Conservation (phyloP, 2,797 vertebrate genomes). For the Naso thynnoides region DNA sequence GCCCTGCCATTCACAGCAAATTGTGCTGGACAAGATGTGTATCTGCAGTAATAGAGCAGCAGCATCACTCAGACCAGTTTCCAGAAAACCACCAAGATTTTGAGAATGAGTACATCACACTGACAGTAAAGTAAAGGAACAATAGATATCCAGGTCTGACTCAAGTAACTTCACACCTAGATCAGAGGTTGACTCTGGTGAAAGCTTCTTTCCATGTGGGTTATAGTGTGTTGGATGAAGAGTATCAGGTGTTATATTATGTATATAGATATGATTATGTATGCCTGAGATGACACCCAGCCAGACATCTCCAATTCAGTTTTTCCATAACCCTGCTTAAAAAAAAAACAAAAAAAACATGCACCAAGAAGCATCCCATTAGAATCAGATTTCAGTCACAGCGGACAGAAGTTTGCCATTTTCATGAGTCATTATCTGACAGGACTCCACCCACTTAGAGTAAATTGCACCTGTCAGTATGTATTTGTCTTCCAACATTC, state of each 20-base stretch:
- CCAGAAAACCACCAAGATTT: slow-evolving; percentile 6
- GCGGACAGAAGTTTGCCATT: not conserved
- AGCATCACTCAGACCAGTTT: not conserved
- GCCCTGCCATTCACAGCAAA: slow-evolving; percentile 2
- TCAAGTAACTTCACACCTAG: not conserved
- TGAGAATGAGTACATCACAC: not conserved
- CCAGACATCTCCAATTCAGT: not conserved
- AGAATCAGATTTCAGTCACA: slow-evolving; percentile 4
- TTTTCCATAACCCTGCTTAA: not conserved
- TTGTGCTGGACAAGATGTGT: slow-evolving; percentile 13
- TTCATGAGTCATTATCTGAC: not conserved
- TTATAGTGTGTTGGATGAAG: not conserved
- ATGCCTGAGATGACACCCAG: not conserved
- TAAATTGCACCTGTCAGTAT: not conserved
- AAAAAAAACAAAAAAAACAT: no score
- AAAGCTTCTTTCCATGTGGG: not conserved
- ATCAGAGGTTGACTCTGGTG: not conserved
- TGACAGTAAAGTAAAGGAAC: not conserved
- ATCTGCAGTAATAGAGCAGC: slow-evolving; percentile 37
- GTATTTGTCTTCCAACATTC: not conserved
- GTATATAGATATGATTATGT: not conserved
- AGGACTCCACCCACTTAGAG: not conserved
- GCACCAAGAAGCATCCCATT: not conserved
- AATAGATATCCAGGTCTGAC: not conserved
- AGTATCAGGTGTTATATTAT: slow-evolving; percentile 5